phyloP scores from a whole-genome alignment of 1,140 invertebrate genomes.

The Pararge aegeria region DNA sequence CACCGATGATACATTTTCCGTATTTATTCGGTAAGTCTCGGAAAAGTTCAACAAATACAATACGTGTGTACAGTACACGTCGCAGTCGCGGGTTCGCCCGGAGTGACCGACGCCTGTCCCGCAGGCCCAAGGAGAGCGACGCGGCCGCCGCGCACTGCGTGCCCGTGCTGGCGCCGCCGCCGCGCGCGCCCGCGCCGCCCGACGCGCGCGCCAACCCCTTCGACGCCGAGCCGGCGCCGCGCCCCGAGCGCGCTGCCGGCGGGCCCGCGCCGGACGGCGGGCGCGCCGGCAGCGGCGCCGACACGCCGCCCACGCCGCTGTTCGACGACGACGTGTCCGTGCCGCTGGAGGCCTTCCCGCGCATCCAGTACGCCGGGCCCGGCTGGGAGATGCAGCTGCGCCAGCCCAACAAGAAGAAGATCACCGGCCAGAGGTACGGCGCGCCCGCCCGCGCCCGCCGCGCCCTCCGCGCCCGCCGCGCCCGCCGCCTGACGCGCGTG shows the following conservation, averaged over 20 bases:
- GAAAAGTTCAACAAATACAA: no score
- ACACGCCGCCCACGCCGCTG: constrained; percentile 93
- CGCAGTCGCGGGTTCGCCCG: no score
- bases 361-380: constrained; percentile 88
- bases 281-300: constrained; percentile 64
- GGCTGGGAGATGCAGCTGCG: constrained; percentile 98
- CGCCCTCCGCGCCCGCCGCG: no score
- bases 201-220: constrained; percentile 89
- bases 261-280: constrained; percentile 52
- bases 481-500: background rate
- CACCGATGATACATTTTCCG: constrained; percentile 88
- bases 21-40: constrained; percentile 88
- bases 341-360: constrained; percentile 95
- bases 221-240: constrained; percentile 76
- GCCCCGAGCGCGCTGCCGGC: constrained; percentile 50
- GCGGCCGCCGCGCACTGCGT: constrained; percentile 57
- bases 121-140: constrained; percentile 82
- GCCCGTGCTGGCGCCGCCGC: constrained; percentile 88
- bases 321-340: constrained; percentile 97
- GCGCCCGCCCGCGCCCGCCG: no score
- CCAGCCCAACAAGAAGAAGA: constrained; percentile 98
- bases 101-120: no score
- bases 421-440: constrained; percentile 90
- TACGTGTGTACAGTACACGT: no score
- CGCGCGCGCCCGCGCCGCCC: constrained; percentile 79